Conservation (phyloP, 1,140 invertebrate species). For the Dendrolimus kikuchii region DNA sequence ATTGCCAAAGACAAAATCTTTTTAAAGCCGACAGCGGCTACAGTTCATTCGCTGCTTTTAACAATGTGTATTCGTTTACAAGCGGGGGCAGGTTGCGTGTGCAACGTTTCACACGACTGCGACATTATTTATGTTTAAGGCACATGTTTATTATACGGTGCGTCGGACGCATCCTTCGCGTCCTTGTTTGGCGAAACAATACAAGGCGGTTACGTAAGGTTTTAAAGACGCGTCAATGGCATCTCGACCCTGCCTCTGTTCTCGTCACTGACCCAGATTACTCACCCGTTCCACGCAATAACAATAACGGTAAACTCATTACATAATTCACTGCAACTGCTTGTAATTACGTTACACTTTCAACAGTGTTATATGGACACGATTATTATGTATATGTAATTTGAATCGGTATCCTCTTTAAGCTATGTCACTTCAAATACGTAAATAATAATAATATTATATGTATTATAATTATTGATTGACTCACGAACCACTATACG, state of each 20-base stretch:
- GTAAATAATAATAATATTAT: background rate
- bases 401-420: no score
- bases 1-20: no score
- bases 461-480: no score
- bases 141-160: constrained; percentile 9
- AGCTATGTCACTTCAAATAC: constrained; percentile 6
- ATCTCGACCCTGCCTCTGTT: constrained; percentile 60
- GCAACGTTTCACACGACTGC: constrained; percentile 7
- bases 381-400: background rate
- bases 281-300: constrained; percentile 44
- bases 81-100: no score
- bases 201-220: constrained; percentile 43
- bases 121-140: constrained; percentile 14
- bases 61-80: no score
- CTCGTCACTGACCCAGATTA: constrained; percentile 64
- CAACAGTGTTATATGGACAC: constrained; percentile 3
- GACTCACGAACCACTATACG: no score
- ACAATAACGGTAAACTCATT: constrained; percentile 51
- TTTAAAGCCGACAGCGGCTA: no score
- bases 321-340: constrained; percentile 30
- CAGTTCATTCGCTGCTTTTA: no score
- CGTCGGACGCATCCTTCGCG: constrained; percentile 21
- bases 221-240: constrained; percentile 54
- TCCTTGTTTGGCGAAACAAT: constrained; percentile 43
- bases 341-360: constrained; percentile 15